A percentile compares a stretch with the other conserved stretches of the same genome.
Evolutionary conservation across 2,797 vertebrate species (phyloP).

Genomic region (Paratrypauchen microcephalus): DNA sequence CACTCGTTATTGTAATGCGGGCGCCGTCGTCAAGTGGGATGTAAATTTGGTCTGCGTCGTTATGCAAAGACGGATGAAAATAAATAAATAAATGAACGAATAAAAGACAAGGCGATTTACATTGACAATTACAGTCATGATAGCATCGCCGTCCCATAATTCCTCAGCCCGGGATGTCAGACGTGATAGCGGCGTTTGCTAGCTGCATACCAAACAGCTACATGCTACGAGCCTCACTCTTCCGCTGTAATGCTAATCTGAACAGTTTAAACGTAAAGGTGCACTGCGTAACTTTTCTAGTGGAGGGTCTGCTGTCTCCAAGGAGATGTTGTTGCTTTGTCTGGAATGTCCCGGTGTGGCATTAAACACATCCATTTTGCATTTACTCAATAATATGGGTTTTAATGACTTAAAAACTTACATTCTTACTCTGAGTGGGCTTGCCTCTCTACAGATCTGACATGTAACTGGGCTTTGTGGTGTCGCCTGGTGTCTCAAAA

Average conservation of each 20-base stretch:
- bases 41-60: constrained; percentile 72
- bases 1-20: constrained; percentile 74
- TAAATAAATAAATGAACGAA: constrained; percentile 52
- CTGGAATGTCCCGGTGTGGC: too few species aligned
- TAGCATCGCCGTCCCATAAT: constrained; percentile 76
- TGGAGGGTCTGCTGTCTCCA: too few species aligned
- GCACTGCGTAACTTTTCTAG: too few species aligned
- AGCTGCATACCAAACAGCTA: constrained; percentile 66
- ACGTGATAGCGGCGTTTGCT: constrained; percentile 53
- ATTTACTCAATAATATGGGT: too few species aligned
- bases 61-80: constrained; percentile 33
- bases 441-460: too few species aligned
- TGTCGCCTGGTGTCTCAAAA: too few species aligned
- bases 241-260: neutral
- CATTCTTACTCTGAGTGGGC: too few species aligned
- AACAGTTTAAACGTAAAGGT: neutral
- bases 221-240: constrained; percentile 24
- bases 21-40: constrained; percentile 66
- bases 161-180: constrained; percentile 66
- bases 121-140: constrained; percentile 76
- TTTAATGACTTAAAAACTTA: too few species aligned
- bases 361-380: too few species aligned
- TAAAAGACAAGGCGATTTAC: constrained; percentile 63
- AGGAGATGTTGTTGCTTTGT: too few species aligned
- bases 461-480: too few species aligned